Conservation (phyloP, 2,113 vertebrate species). For the Alethe diademata region DNA sequence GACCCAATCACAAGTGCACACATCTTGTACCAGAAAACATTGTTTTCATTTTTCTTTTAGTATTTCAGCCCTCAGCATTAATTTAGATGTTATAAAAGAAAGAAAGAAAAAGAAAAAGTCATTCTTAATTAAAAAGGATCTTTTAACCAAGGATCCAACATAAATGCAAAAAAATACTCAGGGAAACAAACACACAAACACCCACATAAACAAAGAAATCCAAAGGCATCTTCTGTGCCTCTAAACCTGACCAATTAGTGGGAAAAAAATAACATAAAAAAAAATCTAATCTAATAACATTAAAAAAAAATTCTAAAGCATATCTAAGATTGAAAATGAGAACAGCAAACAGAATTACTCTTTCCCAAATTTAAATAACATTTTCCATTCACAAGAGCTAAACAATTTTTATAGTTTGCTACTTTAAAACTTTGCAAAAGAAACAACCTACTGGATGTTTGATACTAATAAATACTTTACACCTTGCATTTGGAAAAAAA, state of each 20-base stretch:
- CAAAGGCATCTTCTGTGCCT: not conserved
- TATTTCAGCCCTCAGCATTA: not conserved
- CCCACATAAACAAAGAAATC: not conserved
- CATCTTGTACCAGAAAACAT: not conserved
- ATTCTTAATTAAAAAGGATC: not conserved
- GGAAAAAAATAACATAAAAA: not conserved
- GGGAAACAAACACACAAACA: not conserved
- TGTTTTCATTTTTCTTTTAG: not conserved
- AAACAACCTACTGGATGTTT: not conserved
- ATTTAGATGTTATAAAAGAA: not conserved
- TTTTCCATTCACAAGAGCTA: not conserved
- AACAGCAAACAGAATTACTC: not conserved
- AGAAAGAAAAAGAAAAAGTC: not conserved
- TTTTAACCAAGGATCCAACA: not conserved
- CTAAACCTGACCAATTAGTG: not conserved
- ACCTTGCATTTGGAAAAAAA: not conserved
- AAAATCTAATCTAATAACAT: not conserved
- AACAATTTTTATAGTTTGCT: not conserved
- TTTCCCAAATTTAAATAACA: not conserved
- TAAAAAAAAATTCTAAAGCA: not conserved
- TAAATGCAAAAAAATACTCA: not conserved
- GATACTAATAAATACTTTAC: not conserved
- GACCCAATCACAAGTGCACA: rapidly evolving
- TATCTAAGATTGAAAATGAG: not conserved
- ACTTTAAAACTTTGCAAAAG: not conserved